Base-by-base conservation (phyloP, 2,888 invertebrate genomes). In the Endomychus coccineus region DNA sequence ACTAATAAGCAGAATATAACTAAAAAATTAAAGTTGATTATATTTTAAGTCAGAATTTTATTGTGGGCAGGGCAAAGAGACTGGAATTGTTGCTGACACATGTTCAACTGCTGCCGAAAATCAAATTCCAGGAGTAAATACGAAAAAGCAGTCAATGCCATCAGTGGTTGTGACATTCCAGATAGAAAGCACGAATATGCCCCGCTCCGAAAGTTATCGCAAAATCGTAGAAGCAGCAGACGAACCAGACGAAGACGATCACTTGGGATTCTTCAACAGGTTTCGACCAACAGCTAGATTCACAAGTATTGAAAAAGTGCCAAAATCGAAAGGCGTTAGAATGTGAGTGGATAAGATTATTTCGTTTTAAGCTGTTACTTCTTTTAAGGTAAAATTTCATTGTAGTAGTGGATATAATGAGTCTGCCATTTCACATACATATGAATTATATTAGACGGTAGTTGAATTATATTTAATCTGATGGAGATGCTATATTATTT, bases 171-270 rank as follows among this genome's bases (percentile, higher is more conserved):
- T 12, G 21, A 16, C 16, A 37, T 17, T 27, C 12, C 24, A 32
- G 29, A 59, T 75, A 74, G 7, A 66, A 77, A 66, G 66, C 29
- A 68, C 59, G 65, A 70, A 65, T 64, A 73, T 67, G 64, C 73
- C 56, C 59, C 71, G 69, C 58, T 71, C 68, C 64, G 73, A 64
- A 52, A 66, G 66, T 44, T 66, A 67, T 50, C 58, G 64, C 28
- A 61, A 57, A 50, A 66, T 66, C 47, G 59, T 66, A 42, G 65
- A 66, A 44, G 62, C 57, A 39, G 59, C 57, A 19, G 60, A 61
- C 49, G 43, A 35, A n/a, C n/a, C n/a, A n/a, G 17, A 23, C 23
- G 55, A 53, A 40, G 54, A 55, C 48, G 56, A 53, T 45, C 49
- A 48, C 48, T 49, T 56, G 43, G 50, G 59, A 38, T 63, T 65